Base-by-base conservation (phyloP, 2,797 vertebrate genomes). In the Mormyrops attenuatus region DNA sequence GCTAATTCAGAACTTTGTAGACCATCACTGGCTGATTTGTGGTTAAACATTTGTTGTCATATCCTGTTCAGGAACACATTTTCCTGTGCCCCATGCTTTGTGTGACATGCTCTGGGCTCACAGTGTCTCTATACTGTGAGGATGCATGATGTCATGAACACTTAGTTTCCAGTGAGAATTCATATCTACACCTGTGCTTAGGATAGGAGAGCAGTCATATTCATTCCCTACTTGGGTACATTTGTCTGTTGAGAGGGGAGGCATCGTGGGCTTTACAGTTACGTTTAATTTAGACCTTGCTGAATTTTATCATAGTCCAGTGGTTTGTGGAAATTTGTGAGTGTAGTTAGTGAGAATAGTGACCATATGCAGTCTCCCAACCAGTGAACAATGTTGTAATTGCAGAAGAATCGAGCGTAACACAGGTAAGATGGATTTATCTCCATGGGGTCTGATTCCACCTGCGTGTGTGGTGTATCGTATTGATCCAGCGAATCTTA, bases 401-500 rank as follows among this genome's bases (percentile, higher is more conserved):
- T 52, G 49, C 53, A 63, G 53, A 41, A 63, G 53, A 20, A 7
- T 60, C 20, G 13, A 89, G 34, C 50, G 49, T 82, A 38, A 26
- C 50, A n/a, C 13, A 89, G 34, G 15, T 57, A 15, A 84, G 50
- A 38, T 52, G 15, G 44, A 88, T 94, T 97, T 96, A 92, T 96
- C 95, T 55, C 95, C 96, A 93, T 95, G 95, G 90, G 90, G 22
- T 26, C 63, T 49, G 30, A 30, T 77, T 50, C n/a, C n/a, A 2
- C 0, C 8, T 89, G 66, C 57, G 52, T 88, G 38, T 57, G 41
- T 6, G 88, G 9, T 63, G 38, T 60, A 66, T 92, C 20, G 50
- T 88, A 30, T 60, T 89, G 85, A 73, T 89, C 82, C 57, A 73
- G 97, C 97, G 91, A 97, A 97, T 91, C 97, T 97, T 34, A 97